These are phyloP conservation scores for Leptinotarsa texana DNA, from an alignment of 1,140 invertebrate species.

Conservation along the genomic window DNA sequence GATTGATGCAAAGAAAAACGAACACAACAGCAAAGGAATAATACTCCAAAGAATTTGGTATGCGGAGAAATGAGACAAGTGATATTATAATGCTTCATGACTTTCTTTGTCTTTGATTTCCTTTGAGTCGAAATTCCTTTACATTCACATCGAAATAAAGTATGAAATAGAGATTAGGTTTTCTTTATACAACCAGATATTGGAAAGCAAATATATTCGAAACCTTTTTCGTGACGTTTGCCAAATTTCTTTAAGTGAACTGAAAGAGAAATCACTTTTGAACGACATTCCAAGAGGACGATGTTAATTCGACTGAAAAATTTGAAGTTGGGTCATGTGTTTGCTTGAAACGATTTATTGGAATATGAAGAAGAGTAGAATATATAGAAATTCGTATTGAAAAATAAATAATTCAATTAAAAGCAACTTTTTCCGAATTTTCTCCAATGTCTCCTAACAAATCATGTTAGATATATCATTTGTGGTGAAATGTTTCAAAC, in stretches of 20 bases:
- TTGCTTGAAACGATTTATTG: too few species aligned
- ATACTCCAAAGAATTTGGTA: too few species aligned
- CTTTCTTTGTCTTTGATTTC: neutral
- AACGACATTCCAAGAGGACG: neutral
- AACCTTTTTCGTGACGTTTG: neutral
- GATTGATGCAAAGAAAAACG: too few species aligned
- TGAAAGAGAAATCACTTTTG: neutral
- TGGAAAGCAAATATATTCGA: neutral
- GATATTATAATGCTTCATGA: neutral
- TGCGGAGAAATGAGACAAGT: neutral
- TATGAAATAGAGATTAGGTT: neutral
- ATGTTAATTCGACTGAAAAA: neutral
- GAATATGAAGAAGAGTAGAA: too few species aligned
- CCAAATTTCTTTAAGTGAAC: neutral
- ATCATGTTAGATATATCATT: too few species aligned
- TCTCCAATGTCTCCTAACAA: too few species aligned
- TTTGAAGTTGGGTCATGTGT: too few species aligned
- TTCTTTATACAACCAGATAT: neutral
- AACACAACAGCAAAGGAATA: too few species aligned
- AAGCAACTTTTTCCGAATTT: too few species aligned
- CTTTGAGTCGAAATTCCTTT: conserved; percentile 1
- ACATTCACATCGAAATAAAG: neutral
- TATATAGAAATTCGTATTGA: too few species aligned
- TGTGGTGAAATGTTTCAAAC: too few species aligned
- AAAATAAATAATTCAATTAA: too few species aligned